A percentile compares a stretch with the other conserved stretches of the same genome.
Conservation (phyloP, 2,113 vertebrate genomes). For the Hemicordylus capensis region DNA sequence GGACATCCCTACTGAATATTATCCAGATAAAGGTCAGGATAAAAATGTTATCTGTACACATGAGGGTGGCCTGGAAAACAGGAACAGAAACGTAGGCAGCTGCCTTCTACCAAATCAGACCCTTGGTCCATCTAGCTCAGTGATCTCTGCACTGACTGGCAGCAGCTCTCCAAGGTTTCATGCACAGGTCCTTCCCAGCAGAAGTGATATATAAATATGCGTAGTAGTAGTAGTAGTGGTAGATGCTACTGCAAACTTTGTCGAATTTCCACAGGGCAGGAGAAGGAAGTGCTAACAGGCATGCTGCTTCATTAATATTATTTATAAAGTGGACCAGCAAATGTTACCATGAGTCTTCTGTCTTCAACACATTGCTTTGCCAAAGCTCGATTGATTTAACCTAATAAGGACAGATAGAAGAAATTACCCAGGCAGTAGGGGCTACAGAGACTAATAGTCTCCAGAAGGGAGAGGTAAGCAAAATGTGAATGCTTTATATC, state of each 20-base stretch:
- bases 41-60: too few relatives aligned
- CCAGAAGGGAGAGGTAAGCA: conserved; percentile 62
- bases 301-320: background rate
- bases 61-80: too few relatives aligned
- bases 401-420: conserved; percentile 50
- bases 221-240: background rate
- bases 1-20: too few relatives aligned
- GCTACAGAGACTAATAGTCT: conserved; percentile 44
- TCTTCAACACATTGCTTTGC: background rate
- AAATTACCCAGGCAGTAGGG: conserved; percentile 47
- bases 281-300: conserved; percentile 3
- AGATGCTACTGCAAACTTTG: fast-evolving
- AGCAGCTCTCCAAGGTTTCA: too few relatives aligned
- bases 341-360: background rate
- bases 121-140: too few relatives aligned
- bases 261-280: background rate
- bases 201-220: too few relatives aligned
- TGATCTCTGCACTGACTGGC: too few relatives aligned
- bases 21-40: too few relatives aligned
- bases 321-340: conserved; percentile 14
- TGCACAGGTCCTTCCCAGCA: too few relatives aligned
- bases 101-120: too few relatives aligned
- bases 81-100: too few relatives aligned
- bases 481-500: conserved; percentile 31
- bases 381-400: conserved; percentile 46